Base-by-base conservation (phyloP, 2,113 vertebrate genomes). In the Leptodactylus fuscus region DNA sequence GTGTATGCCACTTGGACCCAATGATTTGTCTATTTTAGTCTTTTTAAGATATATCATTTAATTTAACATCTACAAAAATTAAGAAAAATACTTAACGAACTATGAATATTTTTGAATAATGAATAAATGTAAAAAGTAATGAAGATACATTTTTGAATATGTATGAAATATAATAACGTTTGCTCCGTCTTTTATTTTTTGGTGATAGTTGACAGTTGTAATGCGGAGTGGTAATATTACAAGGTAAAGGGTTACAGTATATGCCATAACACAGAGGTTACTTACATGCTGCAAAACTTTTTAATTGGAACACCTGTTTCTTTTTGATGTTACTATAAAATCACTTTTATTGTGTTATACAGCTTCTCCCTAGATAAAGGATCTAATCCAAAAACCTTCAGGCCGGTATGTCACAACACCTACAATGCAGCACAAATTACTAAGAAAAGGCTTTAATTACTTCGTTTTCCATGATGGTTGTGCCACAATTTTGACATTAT, bases 291-390 rank as follows among this genome's bases (percentile, higher is more conserved):
- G 34, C 16, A 69, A 38, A 48, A 49, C 71, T 75, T 41, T 41
- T 75, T 76, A 76, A 76, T 48, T 49, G 73, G 24, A 76, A 76
- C 73, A 76, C 73, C 73, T 76, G 73, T 49, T 75, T 76, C 73
- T 49, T 48, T 49, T 76, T 49, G 73, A 76, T 76, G 15, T 76
- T 18, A 32, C 44, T 48, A 48, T 75, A 49, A 75, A 46, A 29
- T 49, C 6, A 8, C 5, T 76, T 76, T 76, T 32, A 49, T 51
- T 76, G 73, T 49, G 46, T 27, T 51, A 49, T 51, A 10, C 11
- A n/a, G n/a, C 36, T 79, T 36, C 3, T 32, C 49, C 36, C 53
- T 41, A 34, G 76, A 79, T 60, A 79, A 34, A 55, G 24, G 0
- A 78, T n/a, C 49, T 2, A 20, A 6, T 53, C 27, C 75, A 36